A percentile compares a stretch with the other conserved stretches of the same genome.
These are phyloP conservation scores for Eubucco bourcierii DNA, from an alignment of 2,113 vertebrate genomes.

Conservation along the genomic window DNA sequence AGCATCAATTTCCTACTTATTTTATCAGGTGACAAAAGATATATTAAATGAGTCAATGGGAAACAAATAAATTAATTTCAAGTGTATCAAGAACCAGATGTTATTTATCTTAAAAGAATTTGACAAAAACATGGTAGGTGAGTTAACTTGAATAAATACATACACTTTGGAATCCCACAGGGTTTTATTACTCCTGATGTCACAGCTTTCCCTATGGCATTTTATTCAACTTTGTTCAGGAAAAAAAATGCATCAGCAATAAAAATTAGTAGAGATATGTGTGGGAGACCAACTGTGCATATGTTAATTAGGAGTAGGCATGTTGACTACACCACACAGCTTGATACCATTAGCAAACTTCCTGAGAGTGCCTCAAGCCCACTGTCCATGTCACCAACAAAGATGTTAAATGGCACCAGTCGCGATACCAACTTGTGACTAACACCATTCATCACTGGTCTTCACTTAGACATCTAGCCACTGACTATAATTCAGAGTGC, in stretches of 20 bases:
- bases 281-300: background rate
- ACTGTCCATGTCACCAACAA: too few relatives aligned
- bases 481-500: too few relatives aligned
- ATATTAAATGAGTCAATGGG: background rate
- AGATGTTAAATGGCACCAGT: too few relatives aligned
- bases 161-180: background rate
- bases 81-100: constrained; percentile 7
- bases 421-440: too few relatives aligned
- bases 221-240: background rate
- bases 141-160: background rate
- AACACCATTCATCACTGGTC: too few relatives aligned
- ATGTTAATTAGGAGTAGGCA: background rate
- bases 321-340: too few relatives aligned
- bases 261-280: background rate
- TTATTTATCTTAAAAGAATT: background rate
- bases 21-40: constrained; percentile 30
- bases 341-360: too few relatives aligned
- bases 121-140: background rate
- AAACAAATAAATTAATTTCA: constrained; percentile 26
- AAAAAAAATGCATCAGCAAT: background rate
- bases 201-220: background rate
- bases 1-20: constrained; percentile 12
- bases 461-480: too few relatives aligned
- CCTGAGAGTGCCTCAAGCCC: too few relatives aligned
- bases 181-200: background rate